These are phyloP conservation scores for Drosophila teissieri DNA, from an alignment of 1,140 invertebrate genomes.

Conservation along the genomic window DNA sequence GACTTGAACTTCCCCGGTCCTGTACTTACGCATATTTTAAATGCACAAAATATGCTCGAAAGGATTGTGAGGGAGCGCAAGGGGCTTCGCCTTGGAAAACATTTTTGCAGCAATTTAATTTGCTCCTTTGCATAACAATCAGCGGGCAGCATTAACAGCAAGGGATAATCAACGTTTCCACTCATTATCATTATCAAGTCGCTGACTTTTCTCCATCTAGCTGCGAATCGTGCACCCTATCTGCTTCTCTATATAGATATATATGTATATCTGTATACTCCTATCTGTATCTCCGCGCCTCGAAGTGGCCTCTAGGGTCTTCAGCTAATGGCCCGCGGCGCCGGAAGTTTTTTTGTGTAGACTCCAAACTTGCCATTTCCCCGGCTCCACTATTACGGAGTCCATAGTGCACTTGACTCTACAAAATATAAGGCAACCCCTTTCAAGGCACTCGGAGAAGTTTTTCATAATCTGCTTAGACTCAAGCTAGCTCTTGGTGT, in stretches of 20 bases:
- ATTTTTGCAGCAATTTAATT: conserved; percentile 57
- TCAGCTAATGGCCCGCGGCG: conserved; percentile 76
- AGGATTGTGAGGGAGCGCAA: not conserved
- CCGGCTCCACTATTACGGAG: conserved; percentile 17
- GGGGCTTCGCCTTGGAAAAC: conserved; percentile 16
- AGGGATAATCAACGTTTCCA: conserved; percentile 53
- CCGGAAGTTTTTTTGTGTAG: conserved; percentile 51
- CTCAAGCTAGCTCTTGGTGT: too few relatives aligned
- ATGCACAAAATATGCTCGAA: conserved; percentile 46
- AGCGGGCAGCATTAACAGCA: conserved; percentile 26
- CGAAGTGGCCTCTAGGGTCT: conserved; percentile 73
- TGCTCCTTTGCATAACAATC: conserved; percentile 77
- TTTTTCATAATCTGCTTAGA: not conserved
- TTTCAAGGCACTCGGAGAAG: not conserved
- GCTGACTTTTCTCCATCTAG: conserved; percentile 21
- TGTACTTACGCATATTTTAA: conserved; percentile 36
- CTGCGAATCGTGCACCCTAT: not conserved
- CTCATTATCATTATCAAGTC: conserved; percentile 77
- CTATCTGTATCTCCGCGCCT: conserved; percentile 26
- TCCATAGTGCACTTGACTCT: conserved; percentile 41
- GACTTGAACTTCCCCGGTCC: conserved; percentile 7
- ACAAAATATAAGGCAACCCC: conserved; percentile 26
- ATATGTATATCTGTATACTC: not conserved
- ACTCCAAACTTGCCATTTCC: conserved; percentile 25
- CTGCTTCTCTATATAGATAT: not conserved